Base-by-base conservation (phyloP, 2,797 vertebrate species). In the Babyrousa celebensis region DNA sequence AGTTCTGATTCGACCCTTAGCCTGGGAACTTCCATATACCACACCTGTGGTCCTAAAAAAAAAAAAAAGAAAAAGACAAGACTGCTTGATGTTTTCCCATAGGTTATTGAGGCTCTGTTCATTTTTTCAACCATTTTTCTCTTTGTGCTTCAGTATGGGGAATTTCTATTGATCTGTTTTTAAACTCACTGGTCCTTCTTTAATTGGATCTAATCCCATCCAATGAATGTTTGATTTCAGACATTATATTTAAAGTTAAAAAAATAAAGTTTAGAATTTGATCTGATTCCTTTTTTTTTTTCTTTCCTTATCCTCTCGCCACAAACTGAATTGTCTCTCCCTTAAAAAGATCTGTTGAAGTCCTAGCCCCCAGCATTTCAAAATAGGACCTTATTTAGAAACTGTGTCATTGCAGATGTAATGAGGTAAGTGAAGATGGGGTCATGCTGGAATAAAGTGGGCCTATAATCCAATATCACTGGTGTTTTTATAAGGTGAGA, bases 91-190 rank as follows among this genome's bases (percentile, higher is more conserved):
- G 43, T 18, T 86, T 11, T 40, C 40, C 11, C 17, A n/a, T 0
- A 32, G 67, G 29, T 84, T 63, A 83, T 4, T 80, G 56, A 85
- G 36, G 52, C 11, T 48, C 15, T 65, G 54, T 79, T 93, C 18
- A 36, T 25, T 92, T 95, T 78, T 62, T 40, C 54, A 21, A 27
- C 83, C 20, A 62, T 60, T 79, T 92, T 90, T 74, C 68, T 72
- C 32, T 71, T 54, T 27, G 12, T 90, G 17, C 43, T 94, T 88
- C 72, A 63, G 20, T 36, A n/a, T 89, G 25, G 83, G 40, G 63
- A 9, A 74, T 68, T 90, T 56, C 18, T 78, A 62, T 20, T 70
- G 15, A 74, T 14, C 32, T 79, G 20, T 85, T 43, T 74, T 94
- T 78, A 89, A 79, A 74, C n/a, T 63, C 70, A 65, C 48, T 80